Percentiles rank a stretch among this genome's conserved stretches.
Evolutionary conservation across 2,797 vertebrate genomes (phyloP).

Genomic region (Poecilia wingei): DNA sequence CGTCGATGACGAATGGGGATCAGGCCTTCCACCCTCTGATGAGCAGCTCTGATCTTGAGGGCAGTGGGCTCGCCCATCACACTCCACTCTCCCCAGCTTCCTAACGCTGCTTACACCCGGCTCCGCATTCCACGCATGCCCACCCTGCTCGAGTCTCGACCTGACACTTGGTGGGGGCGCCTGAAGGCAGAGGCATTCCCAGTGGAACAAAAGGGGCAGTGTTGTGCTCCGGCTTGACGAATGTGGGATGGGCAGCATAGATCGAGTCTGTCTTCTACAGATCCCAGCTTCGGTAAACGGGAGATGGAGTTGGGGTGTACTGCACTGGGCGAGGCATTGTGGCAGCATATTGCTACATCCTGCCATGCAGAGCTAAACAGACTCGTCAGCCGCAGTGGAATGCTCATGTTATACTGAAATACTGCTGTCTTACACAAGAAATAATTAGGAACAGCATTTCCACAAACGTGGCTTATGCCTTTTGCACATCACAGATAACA

Average conservation of each 20-base stretch:
- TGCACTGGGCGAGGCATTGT: slow-evolving; percentile 28
- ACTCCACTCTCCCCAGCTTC: slow-evolving; percentile 44
- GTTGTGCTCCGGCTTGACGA: slow-evolving; percentile 52
- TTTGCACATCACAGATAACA: not conserved
- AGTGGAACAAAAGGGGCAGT: slow-evolving; percentile 73
- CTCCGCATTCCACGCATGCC: slow-evolving; percentile 75
- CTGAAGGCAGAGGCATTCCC: slow-evolving; percentile 32
- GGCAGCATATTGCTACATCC: slow-evolving; percentile 51
- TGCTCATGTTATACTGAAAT: slow-evolving; percentile 33
- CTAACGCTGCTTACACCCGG: slow-evolving; percentile 39
- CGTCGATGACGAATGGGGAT: slow-evolving; percentile 41
- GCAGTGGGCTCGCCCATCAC: slow-evolving; percentile 55
- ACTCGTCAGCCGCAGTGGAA: slow-evolving; percentile 26
- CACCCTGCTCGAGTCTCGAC: slow-evolving; percentile 67
- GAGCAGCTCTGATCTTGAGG: slow-evolving; percentile 40
- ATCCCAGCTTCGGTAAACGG: slow-evolving; percentile 3
- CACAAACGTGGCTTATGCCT: not conserved
- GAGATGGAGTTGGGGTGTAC: slow-evolving; percentile 2
- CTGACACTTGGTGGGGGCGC: slow-evolving; percentile 66
- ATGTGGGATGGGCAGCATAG: slow-evolving; percentile 50
- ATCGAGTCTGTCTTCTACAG: slow-evolving; percentile 13
- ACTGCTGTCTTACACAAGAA: not conserved
- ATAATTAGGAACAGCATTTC: not conserved
- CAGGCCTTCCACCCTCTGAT: slow-evolving; percentile 23
- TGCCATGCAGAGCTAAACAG: slow-evolving; percentile 37